phyloP scores from a whole-genome alignment of 2,888 invertebrate genomes.

The Dascillus cervinus region DNA sequence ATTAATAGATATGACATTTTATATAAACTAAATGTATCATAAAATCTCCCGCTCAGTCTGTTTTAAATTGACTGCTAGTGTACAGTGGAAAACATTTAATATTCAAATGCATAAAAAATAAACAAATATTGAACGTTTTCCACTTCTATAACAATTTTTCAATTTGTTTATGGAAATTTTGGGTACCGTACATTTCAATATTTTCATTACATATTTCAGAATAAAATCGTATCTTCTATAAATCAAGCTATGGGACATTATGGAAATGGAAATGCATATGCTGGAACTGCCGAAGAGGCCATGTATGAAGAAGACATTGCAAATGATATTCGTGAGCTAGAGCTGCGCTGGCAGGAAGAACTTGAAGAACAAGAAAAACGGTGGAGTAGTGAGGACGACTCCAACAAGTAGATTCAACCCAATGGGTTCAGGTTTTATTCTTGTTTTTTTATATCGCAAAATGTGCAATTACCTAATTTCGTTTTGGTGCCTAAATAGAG shows the following conservation, averaged over 20 bases:
- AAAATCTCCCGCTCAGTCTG: too few species aligned
- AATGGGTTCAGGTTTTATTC: conserved; percentile 35
- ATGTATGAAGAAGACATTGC: conserved; percentile 58
- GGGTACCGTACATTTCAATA: background rate
- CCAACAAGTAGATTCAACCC: conserved; percentile 39
- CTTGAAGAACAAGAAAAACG: conserved; percentile 55
- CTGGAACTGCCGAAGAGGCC: conserved; percentile 44
- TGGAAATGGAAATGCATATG: conserved; percentile 20
- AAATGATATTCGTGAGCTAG: conserved; percentile 58
- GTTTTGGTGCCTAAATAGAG: conserved; percentile 3
- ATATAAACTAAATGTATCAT: too few species aligned
- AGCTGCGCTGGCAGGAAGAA: conserved; percentile 58
- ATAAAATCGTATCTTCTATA: conserved; percentile 36
- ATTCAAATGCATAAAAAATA: conserved; percentile 2
- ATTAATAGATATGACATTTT: too few species aligned
- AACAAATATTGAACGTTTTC: conserved; percentile 1
- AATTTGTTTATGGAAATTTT: background rate
- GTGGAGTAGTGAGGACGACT: conserved; percentile 54
- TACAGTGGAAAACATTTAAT: too few species aligned
- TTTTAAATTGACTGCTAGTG: too few species aligned
- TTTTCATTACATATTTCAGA: conserved; percentile 25
- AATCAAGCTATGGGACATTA: conserved; percentile 30
- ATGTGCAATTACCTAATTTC: conserved; percentile 1
- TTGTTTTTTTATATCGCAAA: background rate
- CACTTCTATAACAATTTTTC: conserved; percentile 4